Evolutionary conservation across 1,140 invertebrate species (phyloP), one percentile per base, ranked within the genome.

Genomic region (Odontomachus brunneus): DNA sequence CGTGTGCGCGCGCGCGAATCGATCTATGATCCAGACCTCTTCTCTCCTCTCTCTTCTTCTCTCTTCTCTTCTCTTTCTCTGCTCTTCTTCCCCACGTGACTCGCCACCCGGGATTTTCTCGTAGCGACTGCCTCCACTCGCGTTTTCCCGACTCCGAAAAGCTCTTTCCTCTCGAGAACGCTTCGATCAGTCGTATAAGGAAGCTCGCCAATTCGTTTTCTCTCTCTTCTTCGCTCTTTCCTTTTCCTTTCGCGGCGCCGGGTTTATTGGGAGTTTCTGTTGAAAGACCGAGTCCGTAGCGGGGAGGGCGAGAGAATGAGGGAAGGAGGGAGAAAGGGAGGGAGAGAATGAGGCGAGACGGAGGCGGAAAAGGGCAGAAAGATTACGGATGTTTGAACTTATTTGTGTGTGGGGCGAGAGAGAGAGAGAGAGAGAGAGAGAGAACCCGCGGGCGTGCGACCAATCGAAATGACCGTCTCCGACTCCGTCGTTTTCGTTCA

Each of bases 241-340:
- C 5, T 5, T 33, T 33, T 33, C 29, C 29, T 33, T 33, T 33
- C 38, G 84, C 83, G 86, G 62, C 81, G 57, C 17, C 29, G 53
- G 87, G 87, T 74, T 90, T 91, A 91, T 91, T 91, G 90, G 86
- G 84, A 89, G 90, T 89, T 89, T 89, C 80, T 82, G 67, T 62
- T 85, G 87, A 89, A 90, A 89, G 87, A 72, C 15, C 65, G 53
- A 74, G 57, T 62, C 48, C 29, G 29, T n/a, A n/a, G n/a, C 29
- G 38, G 38, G 9, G 9, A 5, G 9, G 38, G 38, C 3, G 9
- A 44, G 38, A 1, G 38, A 1, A 11, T 7, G 38, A 44, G 38
- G 29, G 29, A 44, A 11, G 9, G 74, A 65, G 80, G 73, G 78
- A 49, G 65, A 22, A 57, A 67, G 55, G 44, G 24, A 83, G 51